Conservation (phyloP, 1,140 invertebrate genomes). For the Drosophila ananassae region DNA sequence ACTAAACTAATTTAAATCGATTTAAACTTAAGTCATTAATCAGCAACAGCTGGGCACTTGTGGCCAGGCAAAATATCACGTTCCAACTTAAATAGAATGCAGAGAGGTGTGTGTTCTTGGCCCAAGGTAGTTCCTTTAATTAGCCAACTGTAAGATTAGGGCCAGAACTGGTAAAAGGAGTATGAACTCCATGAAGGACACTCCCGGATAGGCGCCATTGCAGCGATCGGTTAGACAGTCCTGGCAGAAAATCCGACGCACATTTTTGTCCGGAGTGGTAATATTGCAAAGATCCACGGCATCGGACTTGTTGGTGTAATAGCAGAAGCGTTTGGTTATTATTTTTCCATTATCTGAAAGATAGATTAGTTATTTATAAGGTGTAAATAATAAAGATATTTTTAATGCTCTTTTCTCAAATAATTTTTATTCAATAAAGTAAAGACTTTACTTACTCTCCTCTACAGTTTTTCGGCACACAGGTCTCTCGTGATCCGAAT, state of each 20-base stretch:
- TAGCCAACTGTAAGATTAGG: constrained; percentile 36
- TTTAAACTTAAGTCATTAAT: constrained; percentile 52
- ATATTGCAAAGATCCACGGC: constrained; percentile 68
- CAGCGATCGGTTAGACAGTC: constrained; percentile 77
- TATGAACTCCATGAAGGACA: constrained; percentile 32
- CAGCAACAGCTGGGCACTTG: constrained; percentile 47
- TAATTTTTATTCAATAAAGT: neutral
- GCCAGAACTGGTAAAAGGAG: constrained; percentile 52
- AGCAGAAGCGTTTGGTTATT: constrained; percentile 80
- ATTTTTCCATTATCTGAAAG: constrained; percentile 70
- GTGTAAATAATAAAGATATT: neutral
- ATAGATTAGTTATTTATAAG: neutral
- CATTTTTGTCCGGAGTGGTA: constrained; percentile 75
- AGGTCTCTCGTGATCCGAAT: constrained; percentile 74
- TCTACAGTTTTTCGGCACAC: constrained; percentile 82
- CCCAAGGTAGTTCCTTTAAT: constrained; percentile 22
- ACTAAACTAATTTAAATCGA: constrained; percentile 55
- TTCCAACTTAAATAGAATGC: constrained; percentile 62
- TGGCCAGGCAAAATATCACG: constrained; percentile 74
- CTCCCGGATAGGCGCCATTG: constrained; percentile 53
- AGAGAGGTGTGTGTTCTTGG: constrained; percentile 3
- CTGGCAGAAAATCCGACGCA: constrained; percentile 76
- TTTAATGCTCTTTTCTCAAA: too few relatives aligned
- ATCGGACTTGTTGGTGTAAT: constrained; percentile 82
- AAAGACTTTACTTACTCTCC: constrained; percentile 54